Evolutionary conservation across 2,888 invertebrate genomes (phyloP), one percentile per base, ranked within the genome.

Genomic region (Coleophora flavipennella): DNA sequence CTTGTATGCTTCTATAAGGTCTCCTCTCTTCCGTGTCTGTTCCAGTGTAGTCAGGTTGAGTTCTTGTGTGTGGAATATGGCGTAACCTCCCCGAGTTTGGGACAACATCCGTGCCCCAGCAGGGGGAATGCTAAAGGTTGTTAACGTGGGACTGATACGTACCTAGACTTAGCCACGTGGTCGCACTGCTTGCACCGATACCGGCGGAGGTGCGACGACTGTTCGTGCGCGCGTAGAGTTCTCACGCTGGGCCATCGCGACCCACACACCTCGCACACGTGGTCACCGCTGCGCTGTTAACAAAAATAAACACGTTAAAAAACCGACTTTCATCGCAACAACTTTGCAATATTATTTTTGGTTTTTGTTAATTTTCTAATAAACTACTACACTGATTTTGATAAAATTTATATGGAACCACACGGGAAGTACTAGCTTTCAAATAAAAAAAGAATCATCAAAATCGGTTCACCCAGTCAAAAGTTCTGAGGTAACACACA

Each of bases 131-230:
- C 11, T n/a, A 11, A n/a, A 6, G 4, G 6, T 7, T 4, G 12
- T 13, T 13, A 8, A 11, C 12, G 2, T 10, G 20, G 2, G 4
- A 6, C 10, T 7, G 13, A 12, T 6, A 35, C 51, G 50, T 27
- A 67, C 66, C 51, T 57, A 0, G 69, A 64, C 2, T 66, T 63
- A 0, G 65, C 56, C 0, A 60, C 50, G 37, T 67, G 60, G 1
- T 54, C 48, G 41, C 79, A 80, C 1, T 65, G 43, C 11, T 58
- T 64, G 43, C 81, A 80, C 0, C 62, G 46, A 42, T 62, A 81
- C 29, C 62, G 64, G 1, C 65, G 41, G n/a, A 63, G 64, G 48
- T 80, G 81, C 0, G 72, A 48, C 0, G 58, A 51, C 0, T 51
- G 40, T 0, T 38, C 20, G 48, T 80, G 80, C 0, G 64, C 53